Evolutionary conservation across 1,140 invertebrate genomes (phyloP), one percentile per base, ranked within the genome.

Genomic region (Venturia canescens): DNA sequence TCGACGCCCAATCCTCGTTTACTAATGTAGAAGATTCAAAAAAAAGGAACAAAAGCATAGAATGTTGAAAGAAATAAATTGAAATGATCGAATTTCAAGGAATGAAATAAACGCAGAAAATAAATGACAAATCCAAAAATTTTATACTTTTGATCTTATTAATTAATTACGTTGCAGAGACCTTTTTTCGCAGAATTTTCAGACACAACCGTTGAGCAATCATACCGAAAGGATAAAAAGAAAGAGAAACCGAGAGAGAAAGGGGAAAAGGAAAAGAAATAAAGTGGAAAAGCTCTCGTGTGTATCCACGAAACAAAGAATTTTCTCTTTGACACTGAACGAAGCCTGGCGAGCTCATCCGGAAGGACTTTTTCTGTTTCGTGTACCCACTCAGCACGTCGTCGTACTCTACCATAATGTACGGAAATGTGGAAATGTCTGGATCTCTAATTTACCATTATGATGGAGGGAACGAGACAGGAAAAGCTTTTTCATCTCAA

Each of bases 271-370:
- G 11, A 29, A 3, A 13, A 50, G 15, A 50, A 50, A 50, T 50
- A 16, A 18, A 50, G 48, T 34, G 31, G 31, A 34, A 34, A 34
- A 50, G 48, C 48, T 50, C 48, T 18, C 48, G 48, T 18, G 11
- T 50, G 27, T 67, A 23, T 63, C 60, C 16, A 5, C 9, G 66
- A 67, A 67, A 67, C 66, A 67, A 67, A 67, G 66, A 67, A 16
- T 67, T 18, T 27, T 31, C 27, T 67, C 48, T 50, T 50, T 50
- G 48, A 50, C 48, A 50, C 48, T 11, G 48, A 50, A 50, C 48
- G 48, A 50, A 50, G 48, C 48, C 48, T 29, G 26, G 1, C 31
- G 26, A 7, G 23, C 66, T 67, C 66, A 67, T 67, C 66, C 66
- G 66, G 66, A 67, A 67, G 27, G 66, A 18, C 66, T 67, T 27